Evolutionary conservation across 2,797 vertebrate species (phyloP).

Genomic region (Chiloscyllium punctatum): DNA sequence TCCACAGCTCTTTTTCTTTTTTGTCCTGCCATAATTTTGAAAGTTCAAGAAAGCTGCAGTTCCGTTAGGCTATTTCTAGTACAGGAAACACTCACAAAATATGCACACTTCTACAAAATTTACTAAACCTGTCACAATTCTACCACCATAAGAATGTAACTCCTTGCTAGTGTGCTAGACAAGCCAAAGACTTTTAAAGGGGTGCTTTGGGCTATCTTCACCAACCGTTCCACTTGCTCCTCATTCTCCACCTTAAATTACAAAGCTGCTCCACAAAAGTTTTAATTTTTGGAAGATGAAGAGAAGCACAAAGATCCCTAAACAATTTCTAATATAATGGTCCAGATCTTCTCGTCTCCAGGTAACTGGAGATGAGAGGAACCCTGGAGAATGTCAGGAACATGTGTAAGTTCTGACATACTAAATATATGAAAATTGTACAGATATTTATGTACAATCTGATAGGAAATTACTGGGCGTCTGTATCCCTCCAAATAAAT

Average conservation of each 20-base stretch:
- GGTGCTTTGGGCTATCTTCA: no score
- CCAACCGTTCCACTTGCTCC: no score
- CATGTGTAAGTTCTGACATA: no score
- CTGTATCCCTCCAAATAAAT: no score
- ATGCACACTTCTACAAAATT: background rate
- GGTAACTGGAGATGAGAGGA: no score
- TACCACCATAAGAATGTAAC: background rate
- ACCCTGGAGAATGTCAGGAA: no score
- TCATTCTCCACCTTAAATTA: background rate
- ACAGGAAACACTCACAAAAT: slow-evolving; percentile 25
- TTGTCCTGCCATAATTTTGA: slow-evolving; percentile 4
- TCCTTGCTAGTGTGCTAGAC: background rate
- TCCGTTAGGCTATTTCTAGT: slow-evolving; percentile 27
- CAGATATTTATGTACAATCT: no score
- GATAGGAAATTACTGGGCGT: no score
- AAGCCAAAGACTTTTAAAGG: background rate
- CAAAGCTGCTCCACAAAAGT: background rate
- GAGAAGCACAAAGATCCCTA: background rate
- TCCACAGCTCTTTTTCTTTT: background rate
- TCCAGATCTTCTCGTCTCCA: no score
- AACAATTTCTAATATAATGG: slow-evolving; percentile 7
- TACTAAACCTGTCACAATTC: slow-evolving; percentile 7
- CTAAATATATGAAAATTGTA: no score
- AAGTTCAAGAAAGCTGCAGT: slow-evolving; percentile 15
- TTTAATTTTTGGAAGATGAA: background rate